These are phyloP conservation scores for Mycetomoellerius zeteki DNA, from an alignment of 1,140 invertebrate species.

Conservation along the genomic window DNA sequence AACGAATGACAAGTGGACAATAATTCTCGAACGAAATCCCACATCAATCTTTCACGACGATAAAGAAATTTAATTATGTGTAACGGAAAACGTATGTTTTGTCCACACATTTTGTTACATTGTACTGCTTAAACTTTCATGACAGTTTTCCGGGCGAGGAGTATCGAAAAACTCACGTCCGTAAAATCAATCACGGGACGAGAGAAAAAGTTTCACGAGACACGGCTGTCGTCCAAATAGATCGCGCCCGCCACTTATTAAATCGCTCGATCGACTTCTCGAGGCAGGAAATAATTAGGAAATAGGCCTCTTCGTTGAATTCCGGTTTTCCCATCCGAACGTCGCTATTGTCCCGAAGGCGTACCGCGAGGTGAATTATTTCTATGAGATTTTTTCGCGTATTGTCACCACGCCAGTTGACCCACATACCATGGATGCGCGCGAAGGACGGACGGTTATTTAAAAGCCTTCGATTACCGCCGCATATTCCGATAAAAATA, in stretches of 20 bases:
- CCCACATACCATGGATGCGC: constrained; percentile 51
- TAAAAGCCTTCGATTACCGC: constrained; percentile 54
- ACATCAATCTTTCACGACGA: neutral
- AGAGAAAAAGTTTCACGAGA: constrained; percentile 8
- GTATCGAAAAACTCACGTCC: neutral
- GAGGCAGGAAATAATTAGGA: constrained; percentile 44
- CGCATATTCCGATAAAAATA: constrained; percentile 59
- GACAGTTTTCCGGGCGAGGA: neutral
- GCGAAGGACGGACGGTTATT: constrained; percentile 48
- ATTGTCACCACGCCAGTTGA: constrained; percentile 24
- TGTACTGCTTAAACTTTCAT: neutral
- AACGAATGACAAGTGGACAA: neutral
- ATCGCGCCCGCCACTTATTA: constrained; percentile 25
- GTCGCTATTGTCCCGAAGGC: neutral
- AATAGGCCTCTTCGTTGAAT: constrained; percentile 45
- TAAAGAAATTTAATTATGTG: constrained; percentile 16
- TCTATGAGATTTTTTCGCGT: constrained; percentile 60
- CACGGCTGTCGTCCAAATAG: constrained; percentile 6
- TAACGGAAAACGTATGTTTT: neutral
- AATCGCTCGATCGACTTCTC: constrained; percentile 19
- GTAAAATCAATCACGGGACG: constrained; percentile 19
- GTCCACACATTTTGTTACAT: constrained; percentile 8
- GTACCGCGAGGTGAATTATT: neutral
- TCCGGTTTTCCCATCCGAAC: neutral
- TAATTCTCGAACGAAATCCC: neutral